Base-by-base conservation (phyloP, 1,140 invertebrate genomes). In the Macrostomum lignano region DNA sequence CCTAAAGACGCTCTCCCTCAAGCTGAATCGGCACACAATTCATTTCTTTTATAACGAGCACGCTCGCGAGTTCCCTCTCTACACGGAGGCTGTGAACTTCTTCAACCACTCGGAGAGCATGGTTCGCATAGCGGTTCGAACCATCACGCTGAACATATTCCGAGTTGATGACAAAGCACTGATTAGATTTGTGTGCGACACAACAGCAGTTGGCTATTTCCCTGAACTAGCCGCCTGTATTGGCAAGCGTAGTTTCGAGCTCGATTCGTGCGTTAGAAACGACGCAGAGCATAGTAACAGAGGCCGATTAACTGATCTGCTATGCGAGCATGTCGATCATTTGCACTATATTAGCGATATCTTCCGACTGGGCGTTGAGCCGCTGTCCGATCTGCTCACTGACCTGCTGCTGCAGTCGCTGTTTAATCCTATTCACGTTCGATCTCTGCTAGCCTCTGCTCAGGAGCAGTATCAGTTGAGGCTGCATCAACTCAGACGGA, bases 41-140 rank as follows among this genome's bases (percentile, higher is more conserved):
- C 84, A 98, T 52, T 96, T 98, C 57, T 98, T 96, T 58, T 96
- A 93, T 58, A 96, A 93, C 65, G 88, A 96, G 81, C 76, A 86
- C 51, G 94, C 84, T 33, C 84, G 93, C 62, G 88, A 98, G 55
- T 96, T 98, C 61, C 86, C 88, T 11, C 60, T 96, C 1, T 94
- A 94, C 47, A 94, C 86, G 3, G 88, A 96, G 63, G 84, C 84
- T 21, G 88, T 96, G 30, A 94, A 94, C 57, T 93, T 96, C 59
- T 96, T 93, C 55, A 93, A 94, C 58, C 86, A 94, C 58, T 70
- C 73, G 0, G 88, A 98, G 60, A 77, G 76, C 35, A 98, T 98
- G 91, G 88, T 96, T 24, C 66, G 91, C 17, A 96, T 96, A 44
- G 88, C 88, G 17, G 88, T 96, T 2, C 61, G 88, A 37, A 98